phyloP scores from a whole-genome alignment of 2,888 invertebrate species.

The Amphipoea oculea region DNA sequence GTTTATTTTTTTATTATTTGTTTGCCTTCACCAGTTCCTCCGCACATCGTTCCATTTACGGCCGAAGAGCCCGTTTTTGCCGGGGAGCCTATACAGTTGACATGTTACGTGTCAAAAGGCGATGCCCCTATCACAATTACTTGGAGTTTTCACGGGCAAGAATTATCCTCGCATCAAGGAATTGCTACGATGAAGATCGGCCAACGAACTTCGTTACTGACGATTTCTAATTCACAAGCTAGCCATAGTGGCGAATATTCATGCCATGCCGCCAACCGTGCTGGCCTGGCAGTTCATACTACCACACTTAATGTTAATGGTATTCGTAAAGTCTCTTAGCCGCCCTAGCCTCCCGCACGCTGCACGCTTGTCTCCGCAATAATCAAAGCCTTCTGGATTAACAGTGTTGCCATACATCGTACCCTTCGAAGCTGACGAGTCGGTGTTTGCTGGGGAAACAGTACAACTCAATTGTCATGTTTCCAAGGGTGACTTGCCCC shows the following conservation, averaged over 20 bases:
- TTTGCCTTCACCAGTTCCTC: conserved; percentile 88
- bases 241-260: conserved; percentile 93
- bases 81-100: conserved; percentile 92
- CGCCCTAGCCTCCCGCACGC: conserved; percentile 83
- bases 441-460: conserved; percentile 93
- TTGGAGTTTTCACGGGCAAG: conserved; percentile 93
- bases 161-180: conserved; percentile 89
- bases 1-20: conserved; percentile 71
- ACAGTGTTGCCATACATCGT: conserved; percentile 93
- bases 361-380: conserved; percentile 88
- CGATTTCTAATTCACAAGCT: conserved; percentile 91
- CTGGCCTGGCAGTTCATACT: conserved; percentile 91
- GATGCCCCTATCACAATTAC: conserved; percentile 93
- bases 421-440: conserved; percentile 92
- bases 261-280: conserved; percentile 92
- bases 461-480: conserved; percentile 93
- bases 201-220: conserved; percentile 92
- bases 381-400: conserved; percentile 87
- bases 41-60: conserved; percentile 91
- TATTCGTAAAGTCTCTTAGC: conserved; percentile 79
- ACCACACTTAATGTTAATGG: conserved; percentile 92
- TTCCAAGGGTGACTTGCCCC: conserved; percentile 93
- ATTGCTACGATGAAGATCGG: conserved; percentile 91
- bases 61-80: conserved; percentile 92
- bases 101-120: conserved; percentile 92